Evolutionary conservation across 2,113 vertebrate species (phyloP).

Genomic region (Atherinomorus stipes): DNA sequence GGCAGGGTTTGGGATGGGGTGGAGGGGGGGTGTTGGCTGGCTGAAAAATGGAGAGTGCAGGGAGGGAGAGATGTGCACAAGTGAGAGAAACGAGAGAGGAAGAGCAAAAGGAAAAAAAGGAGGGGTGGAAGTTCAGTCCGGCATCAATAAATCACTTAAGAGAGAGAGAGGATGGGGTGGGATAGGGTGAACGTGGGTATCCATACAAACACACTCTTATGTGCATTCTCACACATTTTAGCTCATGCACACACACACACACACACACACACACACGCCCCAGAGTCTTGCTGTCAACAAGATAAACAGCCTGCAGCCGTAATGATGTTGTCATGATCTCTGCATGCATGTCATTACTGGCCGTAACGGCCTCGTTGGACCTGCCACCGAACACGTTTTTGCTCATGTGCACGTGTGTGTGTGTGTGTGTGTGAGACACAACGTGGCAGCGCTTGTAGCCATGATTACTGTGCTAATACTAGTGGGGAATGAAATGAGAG

Average conservation of each 20-base stretch:
- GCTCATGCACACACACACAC: conserved; percentile 22
- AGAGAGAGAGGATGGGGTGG: conserved; percentile 53
- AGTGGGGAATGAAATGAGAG: conserved; percentile 17
- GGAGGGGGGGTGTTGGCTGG: conserved; percentile 40
- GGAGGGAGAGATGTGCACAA: conserved; percentile 53
- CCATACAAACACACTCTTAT: background rate
- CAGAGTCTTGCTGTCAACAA: conserved; percentile 74
- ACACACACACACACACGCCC: conserved; percentile 27
- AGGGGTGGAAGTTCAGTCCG: conserved; percentile 74
- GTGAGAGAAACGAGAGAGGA: conserved; percentile 54
- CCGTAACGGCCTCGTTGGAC: conserved; percentile 60
- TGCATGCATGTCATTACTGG: conserved; percentile 77
- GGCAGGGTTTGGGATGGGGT: conserved; percentile 29
- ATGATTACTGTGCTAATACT: conserved; percentile 62
- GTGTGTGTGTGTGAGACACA: conserved; percentile 14
- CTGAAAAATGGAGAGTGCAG: conserved; percentile 69
- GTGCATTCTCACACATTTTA: conserved; percentile 15
- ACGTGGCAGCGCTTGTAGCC: conserved; percentile 32
- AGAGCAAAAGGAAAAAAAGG: conserved; percentile 56
- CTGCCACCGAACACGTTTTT: conserved; percentile 37
- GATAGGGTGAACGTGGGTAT: conserved; percentile 31
- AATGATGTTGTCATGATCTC: conserved; percentile 82
- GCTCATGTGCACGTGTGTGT: conserved; percentile 14
- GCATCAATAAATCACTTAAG: conserved; percentile 82
- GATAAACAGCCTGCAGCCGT: conserved; percentile 74